These are phyloP conservation scores for Emydocephalus ijimae DNA, from an alignment of 2,113 vertebrate species.

Conservation along the genomic window DNA sequence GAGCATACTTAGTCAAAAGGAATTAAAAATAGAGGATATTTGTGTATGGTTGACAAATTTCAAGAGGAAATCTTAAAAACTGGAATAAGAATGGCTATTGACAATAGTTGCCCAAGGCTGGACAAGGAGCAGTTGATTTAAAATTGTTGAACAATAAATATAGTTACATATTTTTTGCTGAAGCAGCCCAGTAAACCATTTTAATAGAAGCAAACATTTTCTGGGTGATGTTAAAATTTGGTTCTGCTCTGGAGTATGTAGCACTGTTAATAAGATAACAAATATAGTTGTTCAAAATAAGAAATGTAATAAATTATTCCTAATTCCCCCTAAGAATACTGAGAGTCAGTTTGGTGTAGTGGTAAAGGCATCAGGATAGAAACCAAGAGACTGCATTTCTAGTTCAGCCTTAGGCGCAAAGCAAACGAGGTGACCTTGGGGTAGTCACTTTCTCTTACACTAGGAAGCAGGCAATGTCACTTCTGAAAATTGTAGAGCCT, in stretches of 20 bases:
- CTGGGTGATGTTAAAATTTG: neutral
- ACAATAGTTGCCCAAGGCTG: neutral
- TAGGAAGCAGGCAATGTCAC: neutral
- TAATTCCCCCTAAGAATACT: neutral
- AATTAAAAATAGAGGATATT: neutral
- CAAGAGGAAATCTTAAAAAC: neutral
- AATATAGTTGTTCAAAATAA: neutral
- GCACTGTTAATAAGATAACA: neutral
- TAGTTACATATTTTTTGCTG: neutral
- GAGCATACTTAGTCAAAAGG: neutral
- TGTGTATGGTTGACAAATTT: neutral
- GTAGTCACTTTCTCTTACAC: neutral
- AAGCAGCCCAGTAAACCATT: neutral
- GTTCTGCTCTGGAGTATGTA: neutral
- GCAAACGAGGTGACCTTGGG: neutral
- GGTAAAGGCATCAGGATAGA: neutral
- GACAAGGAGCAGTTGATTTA: neutral
- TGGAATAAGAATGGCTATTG: neutral
- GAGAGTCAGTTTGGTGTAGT: neutral
- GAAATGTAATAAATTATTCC: neutral
- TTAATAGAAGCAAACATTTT: neutral
- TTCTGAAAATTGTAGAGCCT: neutral
- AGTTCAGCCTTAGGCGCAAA: neutral
- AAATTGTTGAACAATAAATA: neutral
- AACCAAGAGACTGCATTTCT: neutral